Percentiles rank a stretch among this genome's conserved stretches.
Evolutionary conservation across 2,797 vertebrate species (phyloP).

Genomic region (Leucoraja ocellata): DNA sequence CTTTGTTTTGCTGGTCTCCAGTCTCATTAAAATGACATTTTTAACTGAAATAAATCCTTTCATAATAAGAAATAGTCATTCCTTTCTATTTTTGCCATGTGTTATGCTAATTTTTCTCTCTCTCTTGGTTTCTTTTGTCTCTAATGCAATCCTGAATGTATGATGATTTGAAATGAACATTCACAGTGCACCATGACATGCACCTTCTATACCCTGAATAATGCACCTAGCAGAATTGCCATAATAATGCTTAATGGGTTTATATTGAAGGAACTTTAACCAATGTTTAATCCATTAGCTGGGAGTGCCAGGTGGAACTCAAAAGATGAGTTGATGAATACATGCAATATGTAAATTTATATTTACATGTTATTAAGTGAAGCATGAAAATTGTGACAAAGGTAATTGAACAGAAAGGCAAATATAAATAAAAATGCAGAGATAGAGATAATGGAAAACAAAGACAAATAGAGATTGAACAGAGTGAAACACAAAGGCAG

Average conservation of each 20-base stretch:
- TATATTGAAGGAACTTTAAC: neutral
- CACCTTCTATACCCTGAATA: conserved; percentile 2
- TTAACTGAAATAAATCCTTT: conserved; percentile 30
- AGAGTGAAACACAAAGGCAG: neutral
- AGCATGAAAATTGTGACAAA: neutral
- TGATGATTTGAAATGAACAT: conserved; percentile 28
- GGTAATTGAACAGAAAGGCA: neutral
- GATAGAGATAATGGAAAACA: neutral
- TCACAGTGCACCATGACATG: conserved; percentile 6
- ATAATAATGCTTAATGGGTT: conserved; percentile 22
- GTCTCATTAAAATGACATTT: conserved; percentile 8
- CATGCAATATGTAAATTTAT: neutral
- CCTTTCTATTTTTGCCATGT: conserved; percentile 15
- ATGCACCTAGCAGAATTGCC: neutral
- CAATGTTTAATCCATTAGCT: conserved; percentile 8
- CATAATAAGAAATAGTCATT: conserved; percentile 17
- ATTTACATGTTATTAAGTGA: neutral
- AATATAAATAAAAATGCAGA: neutral
- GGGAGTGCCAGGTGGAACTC: neutral
- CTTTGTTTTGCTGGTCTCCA: neutral
- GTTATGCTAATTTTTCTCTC: conserved; percentile 18
- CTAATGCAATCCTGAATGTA: conserved; percentile 4
- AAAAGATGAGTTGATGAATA: neutral
- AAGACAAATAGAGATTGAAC: neutral
- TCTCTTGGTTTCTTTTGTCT: conserved; percentile 22